A percentile compares a stretch with the other conserved stretches of the same genome.
These are phyloP conservation scores for Danaus plexippus DNA, from an alignment of 1,140 invertebrate species.

Conservation along the genomic window DNA sequence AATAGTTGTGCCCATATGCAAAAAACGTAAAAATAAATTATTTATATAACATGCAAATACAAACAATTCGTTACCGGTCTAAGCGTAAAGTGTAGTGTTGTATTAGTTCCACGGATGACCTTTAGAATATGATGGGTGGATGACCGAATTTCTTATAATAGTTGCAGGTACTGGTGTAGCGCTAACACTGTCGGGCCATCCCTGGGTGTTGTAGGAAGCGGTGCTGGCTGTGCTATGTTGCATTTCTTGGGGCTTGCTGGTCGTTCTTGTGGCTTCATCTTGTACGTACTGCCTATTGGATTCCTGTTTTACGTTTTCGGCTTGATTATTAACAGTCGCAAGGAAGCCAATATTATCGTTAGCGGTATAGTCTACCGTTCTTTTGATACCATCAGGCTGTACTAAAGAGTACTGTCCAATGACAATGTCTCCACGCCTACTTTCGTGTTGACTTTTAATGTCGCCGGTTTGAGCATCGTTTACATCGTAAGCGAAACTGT, in stretches of 20 bases:
- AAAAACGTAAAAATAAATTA: no score
- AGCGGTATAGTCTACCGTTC: constrained; percentile 77
- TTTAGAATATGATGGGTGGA: constrained; percentile 32
- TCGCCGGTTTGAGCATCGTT: constrained; percentile 74
- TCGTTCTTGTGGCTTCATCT: constrained; percentile 23
- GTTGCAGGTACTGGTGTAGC: constrained; percentile 32
- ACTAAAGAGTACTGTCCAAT: constrained; percentile 76
- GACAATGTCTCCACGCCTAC: constrained; percentile 74
- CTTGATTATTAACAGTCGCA: constrained; percentile 51
- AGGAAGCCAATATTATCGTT: constrained; percentile 52
- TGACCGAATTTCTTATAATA: constrained; percentile 38
- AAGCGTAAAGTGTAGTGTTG: no score
- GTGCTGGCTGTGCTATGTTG: constrained; percentile 24
- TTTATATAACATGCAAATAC: no score
- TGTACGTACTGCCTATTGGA: constrained; percentile 23
- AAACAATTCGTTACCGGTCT: no score
- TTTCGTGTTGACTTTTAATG: constrained; percentile 66
- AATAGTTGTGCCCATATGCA: no score
- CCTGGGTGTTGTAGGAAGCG: constrained; percentile 28
- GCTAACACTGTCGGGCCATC: constrained; percentile 28
- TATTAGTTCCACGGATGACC: constrained; percentile 41
- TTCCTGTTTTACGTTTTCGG: constrained; percentile 22
- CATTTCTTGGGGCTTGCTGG: constrained; percentile 24
- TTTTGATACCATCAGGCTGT: constrained; percentile 76
- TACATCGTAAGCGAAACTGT: constrained; percentile 78